Evolutionary conservation across 2,797 vertebrate genomes (phyloP).

Genomic region (Lagocephalus sceleratus): DNA sequence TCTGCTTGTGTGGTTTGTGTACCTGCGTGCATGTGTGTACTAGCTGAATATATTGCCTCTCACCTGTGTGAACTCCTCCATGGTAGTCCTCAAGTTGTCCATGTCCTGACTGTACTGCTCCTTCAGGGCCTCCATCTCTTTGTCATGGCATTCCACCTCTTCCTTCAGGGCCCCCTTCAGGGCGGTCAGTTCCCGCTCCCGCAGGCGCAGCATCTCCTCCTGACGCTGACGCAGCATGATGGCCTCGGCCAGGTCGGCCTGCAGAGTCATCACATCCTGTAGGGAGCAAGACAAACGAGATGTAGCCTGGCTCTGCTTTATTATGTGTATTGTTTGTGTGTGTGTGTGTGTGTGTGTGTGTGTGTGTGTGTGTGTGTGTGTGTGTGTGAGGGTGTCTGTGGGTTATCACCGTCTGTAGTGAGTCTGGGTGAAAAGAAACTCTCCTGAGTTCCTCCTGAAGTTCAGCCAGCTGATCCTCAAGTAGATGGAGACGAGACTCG

Average conservation of each 20-base stretch:
- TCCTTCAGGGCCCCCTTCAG: conserved; percentile 92
- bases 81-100: conserved; percentile 80
- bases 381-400: neutral
- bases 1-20: neutral
- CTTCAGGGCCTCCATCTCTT: conserved; percentile 84
- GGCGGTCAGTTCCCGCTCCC: conserved; percentile 88
- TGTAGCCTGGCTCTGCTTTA: neutral
- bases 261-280: conserved; percentile 82
- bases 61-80: conserved; percentile 83
- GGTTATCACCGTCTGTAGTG: conserved; percentile 74
- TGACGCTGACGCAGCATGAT: conserved; percentile 73
- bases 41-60: too few species aligned
- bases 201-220: conserved; percentile 83
- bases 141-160: conserved; percentile 88
- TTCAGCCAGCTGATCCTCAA: conserved; percentile 81
- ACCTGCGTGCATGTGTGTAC: neutral
- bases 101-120: conserved; percentile 86
- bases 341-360: conserved; percentile 2
- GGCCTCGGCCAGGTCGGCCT: conserved; percentile 82
- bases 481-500: conserved; percentile 71
- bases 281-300: neutral
- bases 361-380: conserved; percentile 1
- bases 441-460: conserved; percentile 81
- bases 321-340: neutral
- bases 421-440: conserved; percentile 61